Conservation (phyloP, 1,140 invertebrate genomes). For the Drosophila bipectinata region DNA sequence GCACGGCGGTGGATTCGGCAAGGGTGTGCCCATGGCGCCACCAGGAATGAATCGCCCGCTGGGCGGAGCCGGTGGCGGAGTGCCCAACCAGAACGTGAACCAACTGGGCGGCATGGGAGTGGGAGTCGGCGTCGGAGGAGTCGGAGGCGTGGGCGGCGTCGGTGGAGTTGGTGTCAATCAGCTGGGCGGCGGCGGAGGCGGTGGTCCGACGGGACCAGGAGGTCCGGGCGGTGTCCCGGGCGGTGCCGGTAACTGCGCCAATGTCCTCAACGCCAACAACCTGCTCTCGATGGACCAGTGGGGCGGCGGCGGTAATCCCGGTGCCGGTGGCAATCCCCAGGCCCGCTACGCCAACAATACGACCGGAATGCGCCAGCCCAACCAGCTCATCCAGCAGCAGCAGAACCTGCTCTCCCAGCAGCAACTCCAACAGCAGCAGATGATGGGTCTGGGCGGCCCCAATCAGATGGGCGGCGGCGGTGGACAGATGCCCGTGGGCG, state of each 20-base stretch:
- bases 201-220: conserved; percentile 45
- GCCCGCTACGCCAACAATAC: conserved; percentile 62
- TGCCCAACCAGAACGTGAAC: conserved; percentile 57
- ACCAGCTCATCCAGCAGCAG: conserved; percentile 83
- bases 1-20: conserved; percentile 88
- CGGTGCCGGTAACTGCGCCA: conserved; percentile 58
- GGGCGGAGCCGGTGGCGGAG: conserved; percentile 48
- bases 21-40: conserved; percentile 89
- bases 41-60: conserved; percentile 86
- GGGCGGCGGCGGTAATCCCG: conserved; percentile 72
- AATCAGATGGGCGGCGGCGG: conserved; percentile 73
- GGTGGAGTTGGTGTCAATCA: conserved; percentile 45
- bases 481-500: conserved; percentile 69
- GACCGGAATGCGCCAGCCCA: conserved; percentile 84
- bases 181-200: conserved; percentile 26
- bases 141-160: conserved; percentile 40
- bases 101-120: conserved; percentile 66
- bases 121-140: conserved; percentile 48
- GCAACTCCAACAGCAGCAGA: conserved; percentile 83
- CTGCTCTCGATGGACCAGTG: conserved; percentile 89
- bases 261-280: conserved; percentile 78
- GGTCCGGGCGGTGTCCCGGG: conserved; percentile 28
- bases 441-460: conserved; percentile 67
- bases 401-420: conserved; percentile 80
- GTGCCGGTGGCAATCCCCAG: conserved; percentile 40